Evolutionary conservation across 2,888 invertebrate species (phyloP).

Genomic region (Blera fallax): DNA sequence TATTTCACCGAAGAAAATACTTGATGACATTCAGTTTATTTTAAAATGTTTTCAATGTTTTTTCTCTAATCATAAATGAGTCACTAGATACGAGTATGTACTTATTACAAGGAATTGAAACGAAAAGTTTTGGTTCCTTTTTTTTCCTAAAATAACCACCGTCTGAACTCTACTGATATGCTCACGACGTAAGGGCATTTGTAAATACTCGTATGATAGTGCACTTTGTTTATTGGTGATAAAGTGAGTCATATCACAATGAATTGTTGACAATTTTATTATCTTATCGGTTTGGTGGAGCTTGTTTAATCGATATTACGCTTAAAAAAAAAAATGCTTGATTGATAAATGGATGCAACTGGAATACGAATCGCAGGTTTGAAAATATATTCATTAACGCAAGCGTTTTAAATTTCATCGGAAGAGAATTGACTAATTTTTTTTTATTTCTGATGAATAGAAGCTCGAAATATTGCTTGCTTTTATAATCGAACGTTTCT

Average conservation of each 20-base stretch:
- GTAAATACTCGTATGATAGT: background rate
- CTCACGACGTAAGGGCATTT: background rate
- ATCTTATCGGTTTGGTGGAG: constrained; percentile 9
- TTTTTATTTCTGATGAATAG: background rate
- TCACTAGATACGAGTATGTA: too few relatives aligned
- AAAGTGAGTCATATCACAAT: background rate
- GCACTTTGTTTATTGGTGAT: background rate
- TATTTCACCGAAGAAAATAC: background rate
- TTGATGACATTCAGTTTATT: background rate
- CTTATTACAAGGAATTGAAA: too few relatives aligned
- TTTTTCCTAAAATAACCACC: background rate
- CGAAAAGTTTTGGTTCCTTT: too few relatives aligned
- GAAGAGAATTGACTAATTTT: background rate
- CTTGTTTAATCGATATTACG: background rate
- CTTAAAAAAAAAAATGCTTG: background rate
- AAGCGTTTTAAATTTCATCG: too few relatives aligned
- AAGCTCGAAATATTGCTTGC: too few relatives aligned
- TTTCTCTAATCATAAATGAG: background rate
- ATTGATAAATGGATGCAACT: background rate
- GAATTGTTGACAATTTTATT: background rate
- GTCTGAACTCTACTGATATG: background rate
- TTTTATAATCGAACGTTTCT: too few relatives aligned
- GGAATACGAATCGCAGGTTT: too few relatives aligned
- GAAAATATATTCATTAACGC: too few relatives aligned
- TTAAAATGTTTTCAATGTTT: background rate